Base-by-base conservation (phyloP, 2,113 vertebrate species). In the Tricholaema leucomelas region DNA sequence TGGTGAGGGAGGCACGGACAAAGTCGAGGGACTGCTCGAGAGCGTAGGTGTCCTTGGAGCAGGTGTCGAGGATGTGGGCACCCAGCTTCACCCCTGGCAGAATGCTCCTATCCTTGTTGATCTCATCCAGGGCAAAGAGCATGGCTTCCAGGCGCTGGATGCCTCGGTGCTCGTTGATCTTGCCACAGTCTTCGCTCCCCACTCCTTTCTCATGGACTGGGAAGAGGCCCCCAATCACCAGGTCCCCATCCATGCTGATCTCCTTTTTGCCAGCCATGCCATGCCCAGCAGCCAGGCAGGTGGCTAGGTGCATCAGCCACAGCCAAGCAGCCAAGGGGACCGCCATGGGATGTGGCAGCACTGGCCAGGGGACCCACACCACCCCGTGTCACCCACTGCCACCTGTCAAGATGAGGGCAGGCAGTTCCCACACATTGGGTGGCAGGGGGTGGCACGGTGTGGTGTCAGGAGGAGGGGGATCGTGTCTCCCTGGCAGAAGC, bases 141-240 rank as follows among this genome's bases (percentile, higher is more conserved):
- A 99, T 99, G 96, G 99, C 99, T 93, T 99, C 99, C 88, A 99
- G 97, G 71, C 99, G 98, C 96, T 99, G 99, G 97, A 99, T 99
- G n/a, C 99, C 99, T 7, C 99, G 97, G 70, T 98, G 98, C 83
- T 98, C 98, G 0, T 99, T 99, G 93, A 99, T 98, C 77, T 98
- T 98, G 21, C 99, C 99, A 0, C 99, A 99, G 82, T 99, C 99
- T 96, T 99, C 98, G 0, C 89, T 95, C 7, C 98, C 98, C 10
- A 97, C 97, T 21, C 99, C 99, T 94, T 99, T 99, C 92, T 99
- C 98, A 5, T 99, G 99, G 52, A 99, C 97, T 0, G 99, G 99
- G 93, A 99, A 99, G 79, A 99, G 97, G 71, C 98, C 99, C 15
- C 99, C 99, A 3, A 99, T 99, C 86, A 99, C 98, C 96, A 99